Base-by-base conservation (phyloP, 2,888 invertebrate species). In the Adineta ricciae region DNA sequence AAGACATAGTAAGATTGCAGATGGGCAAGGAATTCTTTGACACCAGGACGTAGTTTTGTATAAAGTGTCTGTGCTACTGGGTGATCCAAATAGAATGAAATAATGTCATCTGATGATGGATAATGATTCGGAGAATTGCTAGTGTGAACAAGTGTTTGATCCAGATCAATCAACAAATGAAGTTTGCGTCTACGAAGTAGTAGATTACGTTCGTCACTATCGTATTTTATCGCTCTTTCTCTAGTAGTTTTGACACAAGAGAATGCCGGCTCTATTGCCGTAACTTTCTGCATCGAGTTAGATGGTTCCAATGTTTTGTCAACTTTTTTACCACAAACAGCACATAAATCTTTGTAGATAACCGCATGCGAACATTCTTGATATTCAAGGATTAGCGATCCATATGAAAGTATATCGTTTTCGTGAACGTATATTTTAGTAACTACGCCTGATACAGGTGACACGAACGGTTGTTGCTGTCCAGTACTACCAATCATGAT, bases 121-220 rank as follows among this genome's bases (percentile, higher is more conserved):
- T 78, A 78, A n/a, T 41, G 24, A 24, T 38, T 41, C 0, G 1
- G 4, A 16, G 41, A 24, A 24, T 98, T 97, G 83, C 98, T 98
- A 1, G 99, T 99, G 90, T 99, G 99, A 88, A 99, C 95, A 72
- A 99, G 92, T 0, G 99, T 99, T 91, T 99, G 98, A 93, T 99
- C 99, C 87, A 99, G 93, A 92, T 99, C 99, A 3, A 99, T 97
- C 73, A 99, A 92, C 21, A 99, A 91, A 32, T 96, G 97, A 83
- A 99, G 92, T 91, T 97, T 97, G 86, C 94, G 93, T 88, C 94
- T 94, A 87, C 93, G 93, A 84, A 99, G 90, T 84, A 99, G 92
- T 85, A 96, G 93, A 54, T 94, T 93, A 87, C 95, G 94, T 91
- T 99, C 98, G 88, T 95, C 95, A 88, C 94, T 93, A 0, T 97